phyloP scores from a whole-genome alignment of 2,888 invertebrate species.

The Zonitis immaculata region DNA sequence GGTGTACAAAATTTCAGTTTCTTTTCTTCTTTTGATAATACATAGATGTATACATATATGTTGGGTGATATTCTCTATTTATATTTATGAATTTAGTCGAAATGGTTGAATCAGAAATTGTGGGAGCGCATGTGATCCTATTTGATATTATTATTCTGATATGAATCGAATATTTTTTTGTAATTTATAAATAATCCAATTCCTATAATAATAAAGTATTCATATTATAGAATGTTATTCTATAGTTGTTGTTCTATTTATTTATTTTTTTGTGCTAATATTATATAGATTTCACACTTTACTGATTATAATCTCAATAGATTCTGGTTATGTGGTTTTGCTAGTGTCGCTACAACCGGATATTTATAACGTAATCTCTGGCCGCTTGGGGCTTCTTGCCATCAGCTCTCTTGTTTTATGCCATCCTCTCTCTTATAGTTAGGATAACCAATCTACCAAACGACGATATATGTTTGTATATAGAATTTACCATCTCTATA shows the following conservation, averaged over 20 bases:
- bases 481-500: neutral
- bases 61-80: no score
- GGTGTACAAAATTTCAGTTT: no score
- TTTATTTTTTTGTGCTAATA: constrained; percentile 25
- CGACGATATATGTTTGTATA: neutral
- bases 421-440: neutral
- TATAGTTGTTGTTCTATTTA: constrained; percentile 17
- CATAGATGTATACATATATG: no score
- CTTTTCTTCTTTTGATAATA: no score
- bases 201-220: no score
- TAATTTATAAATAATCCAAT: no score
- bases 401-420: constrained; percentile 14
- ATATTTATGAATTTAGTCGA: no score
- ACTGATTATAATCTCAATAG: constrained; percentile 28
- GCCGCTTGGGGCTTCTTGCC: constrained; percentile 14
- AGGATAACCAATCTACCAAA: constrained; percentile 6
- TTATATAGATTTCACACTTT: constrained; percentile 32
- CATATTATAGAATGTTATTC: no score
- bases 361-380: constrained; percentile 29
- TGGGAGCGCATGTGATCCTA: no score
- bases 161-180: no score
- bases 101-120: no score
- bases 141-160: no score
- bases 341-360: constrained; percentile 11
- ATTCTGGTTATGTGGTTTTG: constrained; percentile 24